Evolutionary conservation across 2,797 vertebrate species (phyloP), one percentile per base, ranked within the genome.

Genomic region (Spea hammondii): DNA sequence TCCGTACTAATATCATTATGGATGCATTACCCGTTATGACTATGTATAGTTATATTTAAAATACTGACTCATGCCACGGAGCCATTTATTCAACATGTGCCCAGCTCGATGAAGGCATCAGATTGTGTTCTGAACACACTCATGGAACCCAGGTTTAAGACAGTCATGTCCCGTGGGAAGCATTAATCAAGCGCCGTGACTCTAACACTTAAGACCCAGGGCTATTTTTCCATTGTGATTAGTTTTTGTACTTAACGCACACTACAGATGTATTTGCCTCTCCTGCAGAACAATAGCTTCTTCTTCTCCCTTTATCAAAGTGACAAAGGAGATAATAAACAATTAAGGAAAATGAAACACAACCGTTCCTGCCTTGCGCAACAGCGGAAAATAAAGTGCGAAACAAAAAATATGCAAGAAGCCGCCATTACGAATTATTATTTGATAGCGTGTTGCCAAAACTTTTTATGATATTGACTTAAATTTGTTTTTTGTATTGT

Each of bases 41-140:
- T 32, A 32, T 32, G 32, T 32, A 32, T 32, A 32, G 32, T 32
- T 32, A 32, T 32, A 17, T 62, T 62, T 17, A 17, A 62, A 17
- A 32, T 6, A 17, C 6, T 62, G 59, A 17, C 44, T 65, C 11
- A 6, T 47, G 6, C 64, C 44, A 47, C 32, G 11, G 9, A 2
- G 9, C 64, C 64, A 8, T 91, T 89, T 88, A 93, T 90, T 93
- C 94, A 93, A 95, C 93, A 93, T 92, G 94, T 95, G 94, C 93
- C 92, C 92, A 88, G 90, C 92, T 92, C 93, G 93, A 96, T 97
- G 95, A 65, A 46, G 11, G 64, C 10, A 94, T 93, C 92, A 92
- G 92, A 93, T 92, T 94, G 94, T 92, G 92, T 95, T 96, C 95
- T 94, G 94, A 95, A 93, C 92, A 93, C 92, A 92, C 92, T 94